Percentiles rank a stretch among this genome's conserved stretches.
phyloP scores from a whole-genome alignment of 2,888 invertebrate species.

The Alentia gelatinosa region DNA sequence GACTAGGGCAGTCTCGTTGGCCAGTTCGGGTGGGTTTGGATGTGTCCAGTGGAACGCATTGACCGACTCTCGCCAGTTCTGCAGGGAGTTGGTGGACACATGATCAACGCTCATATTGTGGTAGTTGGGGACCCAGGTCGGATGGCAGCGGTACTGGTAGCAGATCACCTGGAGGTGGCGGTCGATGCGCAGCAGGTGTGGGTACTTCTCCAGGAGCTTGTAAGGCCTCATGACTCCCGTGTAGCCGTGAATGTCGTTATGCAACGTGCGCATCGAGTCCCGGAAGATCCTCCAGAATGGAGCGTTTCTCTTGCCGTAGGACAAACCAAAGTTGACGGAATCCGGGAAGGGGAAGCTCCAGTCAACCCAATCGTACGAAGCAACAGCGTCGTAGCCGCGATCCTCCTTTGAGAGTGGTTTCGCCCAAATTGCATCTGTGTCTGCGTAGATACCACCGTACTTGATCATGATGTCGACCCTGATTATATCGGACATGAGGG shows the following conservation, averaged over 20 bases:
- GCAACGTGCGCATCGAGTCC: constrained; percentile 65
- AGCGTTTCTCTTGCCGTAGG: constrained; percentile 67
- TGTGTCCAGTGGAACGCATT: constrained; percentile 75
- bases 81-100: constrained; percentile 68
- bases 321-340: constrained; percentile 67
- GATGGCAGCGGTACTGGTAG: constrained; percentile 75
- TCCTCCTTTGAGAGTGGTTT: constrained; percentile 69
- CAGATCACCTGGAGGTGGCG: constrained; percentile 73
- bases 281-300: constrained; percentile 67
- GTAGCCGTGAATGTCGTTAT: constrained; percentile 65
- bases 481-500: constrained; percentile 76
- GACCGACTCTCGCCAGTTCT: constrained; percentile 70
- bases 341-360: constrained; percentile 67
- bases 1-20: constrained; percentile 65
- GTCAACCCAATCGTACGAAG: constrained; percentile 75
- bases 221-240: constrained; percentile 68
- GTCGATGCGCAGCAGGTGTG: constrained; percentile 73
- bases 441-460: constrained; percentile 78
- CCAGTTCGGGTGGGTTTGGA: constrained; percentile 74
- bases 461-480: constrained; percentile 75
- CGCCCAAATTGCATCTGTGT: constrained; percentile 78
- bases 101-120: constrained; percentile 69
- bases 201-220: constrained; percentile 68
- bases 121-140: constrained; percentile 72
- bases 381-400: constrained; percentile 72